Evolutionary conservation across 2,113 vertebrate species (phyloP), one percentile per base, ranked within the genome.

Genomic region (Taxidea taxus): DNA sequence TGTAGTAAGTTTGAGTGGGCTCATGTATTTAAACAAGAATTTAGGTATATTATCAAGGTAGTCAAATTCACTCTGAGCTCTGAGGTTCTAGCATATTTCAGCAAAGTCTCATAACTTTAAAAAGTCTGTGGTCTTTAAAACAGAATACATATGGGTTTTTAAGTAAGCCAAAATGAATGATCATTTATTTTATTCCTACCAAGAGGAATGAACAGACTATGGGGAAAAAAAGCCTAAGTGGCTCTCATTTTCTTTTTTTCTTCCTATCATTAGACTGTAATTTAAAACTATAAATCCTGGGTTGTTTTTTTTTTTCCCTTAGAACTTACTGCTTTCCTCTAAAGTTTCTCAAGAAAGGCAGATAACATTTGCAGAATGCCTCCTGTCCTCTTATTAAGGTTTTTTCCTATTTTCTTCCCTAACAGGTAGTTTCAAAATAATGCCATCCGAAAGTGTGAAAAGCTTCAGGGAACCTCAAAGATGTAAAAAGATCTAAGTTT

Each of bases 381-480:
- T 89, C 62, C 51, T 84, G 13, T 34, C 3, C 1, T 23, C 42
- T 87, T 92, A 37, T 15, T 78, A 42, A 42, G 15, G 0, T 10
- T 54, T 82, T 56, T 88, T 27, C 23, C 23, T 72, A 81, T 54
- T 80, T 37, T 84, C 62, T 86, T 94, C 18, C 47, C 72, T 47
- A 62, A 91, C 16, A 78, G 58, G 51, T 42, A 31, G 56, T 44
- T 93, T 94, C 66, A 86, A 97, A 97, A 86, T 31, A 95, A 49
- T 64, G 39, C 37, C 9, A 27, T 10, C 2, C 16, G 54, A 4
- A 92, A 58, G 21, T 85, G 54, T 84, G 84, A 95, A 96, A 92
- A 90, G 27, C 54, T 81, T 94, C 27, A 81, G 49, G 21, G 95
- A 91, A 70, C 87, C 51, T 92, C 86, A n/a, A 87, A 97, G 82